Percentiles rank a stretch among this genome's conserved stretches.
Evolutionary conservation across 2,888 invertebrate genomes (phyloP).

Genomic region (Sipha maydis): DNA sequence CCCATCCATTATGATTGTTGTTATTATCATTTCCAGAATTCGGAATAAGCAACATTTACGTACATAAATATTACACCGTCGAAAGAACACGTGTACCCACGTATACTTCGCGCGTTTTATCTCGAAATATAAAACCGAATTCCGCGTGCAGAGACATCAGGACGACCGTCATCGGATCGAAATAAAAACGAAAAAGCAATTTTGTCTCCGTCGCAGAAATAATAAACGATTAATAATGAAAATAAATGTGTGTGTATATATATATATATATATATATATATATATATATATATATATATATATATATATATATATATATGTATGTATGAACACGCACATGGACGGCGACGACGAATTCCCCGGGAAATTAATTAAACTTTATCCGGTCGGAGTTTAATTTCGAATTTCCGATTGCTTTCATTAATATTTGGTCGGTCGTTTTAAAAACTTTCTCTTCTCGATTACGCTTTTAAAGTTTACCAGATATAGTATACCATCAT

Average conservation of each 20-base stretch:
- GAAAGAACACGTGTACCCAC: background rate
- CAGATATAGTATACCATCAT: too few relatives aligned
- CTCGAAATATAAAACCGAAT: background rate
- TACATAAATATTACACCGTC: background rate
- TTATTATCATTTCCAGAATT: slow-evolving; percentile 29
- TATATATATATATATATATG: background rate
- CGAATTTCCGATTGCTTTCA: background rate
- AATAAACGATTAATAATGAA: background rate
- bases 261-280: background rate
- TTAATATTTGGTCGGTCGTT: background rate
- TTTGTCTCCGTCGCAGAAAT: slow-evolving; percentile 10
- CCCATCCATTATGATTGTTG: slow-evolving; percentile 9
- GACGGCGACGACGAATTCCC: background rate
- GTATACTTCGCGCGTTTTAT: background rate
- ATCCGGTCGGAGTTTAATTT: slow-evolving; percentile 35
- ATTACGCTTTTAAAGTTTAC: background rate
- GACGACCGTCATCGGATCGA: background rate
- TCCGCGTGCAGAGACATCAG: background rate
- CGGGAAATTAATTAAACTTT: slow-evolving; percentile 42
- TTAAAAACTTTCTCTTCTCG: slow-evolving; percentile 7
- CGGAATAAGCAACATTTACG: background rate
- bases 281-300: background rate
- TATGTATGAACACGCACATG: background rate
- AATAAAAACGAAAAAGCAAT: slow-evolving; percentile 27
- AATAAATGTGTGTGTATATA: background rate